Evolutionary conservation across 1,140 invertebrate genomes (phyloP).

Genomic region (Drosophila nasuta): DNA sequence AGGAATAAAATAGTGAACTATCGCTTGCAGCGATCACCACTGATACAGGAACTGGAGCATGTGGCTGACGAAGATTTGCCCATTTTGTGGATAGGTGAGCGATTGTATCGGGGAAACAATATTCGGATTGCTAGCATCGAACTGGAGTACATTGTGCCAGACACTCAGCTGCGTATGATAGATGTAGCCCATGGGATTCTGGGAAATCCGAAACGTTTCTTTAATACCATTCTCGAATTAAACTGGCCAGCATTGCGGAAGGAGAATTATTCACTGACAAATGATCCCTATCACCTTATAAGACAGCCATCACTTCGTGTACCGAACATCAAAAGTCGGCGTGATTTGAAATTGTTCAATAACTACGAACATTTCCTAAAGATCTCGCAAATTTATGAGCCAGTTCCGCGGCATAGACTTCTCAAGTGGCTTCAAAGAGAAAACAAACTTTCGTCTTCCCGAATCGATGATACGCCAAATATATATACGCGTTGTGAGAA

Average conservation of each 20-base stretch:
- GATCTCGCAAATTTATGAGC: slow-evolving; percentile 37
- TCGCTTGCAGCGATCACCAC: slow-evolving; percentile 69
- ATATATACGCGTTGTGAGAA: slow-evolving; percentile 48
- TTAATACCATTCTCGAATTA: slow-evolving; percentile 67
- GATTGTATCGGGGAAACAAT: slow-evolving; percentile 78
- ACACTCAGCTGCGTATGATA: slow-evolving; percentile 69
- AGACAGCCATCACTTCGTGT: slow-evolving; percentile 64
- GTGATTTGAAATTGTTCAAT: slow-evolving; percentile 44
- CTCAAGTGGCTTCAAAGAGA: slow-evolving; percentile 54
- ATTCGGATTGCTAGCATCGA: slow-evolving; percentile 65
- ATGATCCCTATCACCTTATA: slow-evolving; percentile 74
- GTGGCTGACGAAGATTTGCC: slow-evolving; percentile 64
- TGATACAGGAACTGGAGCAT: slow-evolving; percentile 68
- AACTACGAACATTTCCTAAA: slow-evolving; percentile 63
- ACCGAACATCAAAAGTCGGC: slow-evolving; percentile 53
- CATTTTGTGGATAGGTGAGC: slow-evolving; percentile 78
- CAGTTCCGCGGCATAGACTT: neutral
- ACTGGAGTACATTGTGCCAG: slow-evolving; percentile 75
- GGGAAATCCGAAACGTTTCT: slow-evolving; percentile 70
- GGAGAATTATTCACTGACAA: slow-evolving; percentile 54
- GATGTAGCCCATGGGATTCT: slow-evolving; percentile 75
- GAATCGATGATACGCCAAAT: slow-evolving; percentile 44
- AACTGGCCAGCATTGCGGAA: slow-evolving; percentile 66
- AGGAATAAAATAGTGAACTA: slow-evolving; percentile 71
- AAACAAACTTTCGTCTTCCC: slow-evolving; percentile 33